Percentiles rank a stretch among this genome's conserved stretches.
phyloP scores from a whole-genome alignment of 92 coral and sea anemone genomes.

The Porites cylindrica region DNA sequence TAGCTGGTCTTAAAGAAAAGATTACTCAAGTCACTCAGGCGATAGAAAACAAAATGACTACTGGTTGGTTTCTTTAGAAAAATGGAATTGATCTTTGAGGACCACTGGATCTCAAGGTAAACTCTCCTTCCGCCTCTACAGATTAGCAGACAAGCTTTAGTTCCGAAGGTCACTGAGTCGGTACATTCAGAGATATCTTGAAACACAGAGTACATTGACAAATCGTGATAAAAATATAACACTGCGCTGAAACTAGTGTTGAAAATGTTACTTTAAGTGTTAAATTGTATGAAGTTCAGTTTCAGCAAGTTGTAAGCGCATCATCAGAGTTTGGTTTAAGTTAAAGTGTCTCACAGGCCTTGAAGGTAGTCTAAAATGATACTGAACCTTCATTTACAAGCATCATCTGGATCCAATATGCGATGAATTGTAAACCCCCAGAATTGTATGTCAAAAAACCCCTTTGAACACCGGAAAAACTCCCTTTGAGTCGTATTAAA shows the following conservation, averaged over 20 bases:
- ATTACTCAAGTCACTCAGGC: slow-evolving; percentile 8
- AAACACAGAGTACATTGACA: too few relatives aligned
- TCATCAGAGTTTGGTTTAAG: neutral
- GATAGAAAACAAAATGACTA: neutral
- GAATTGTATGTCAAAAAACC: slow-evolving; percentile 9
- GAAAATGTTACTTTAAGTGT: neutral
- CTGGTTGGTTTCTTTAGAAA: neutral
- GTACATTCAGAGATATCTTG: neutral
- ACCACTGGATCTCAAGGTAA: slow-evolving; percentile 31
- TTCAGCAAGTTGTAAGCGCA: neutral
- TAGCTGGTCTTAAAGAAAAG: neutral
- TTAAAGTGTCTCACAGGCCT: neutral
- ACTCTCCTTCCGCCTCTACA: neutral
- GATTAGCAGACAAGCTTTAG: slow-evolving; percentile 2
- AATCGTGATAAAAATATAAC: neutral
- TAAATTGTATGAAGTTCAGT: neutral
- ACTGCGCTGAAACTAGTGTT: neutral
- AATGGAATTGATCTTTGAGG: slow-evolving; percentile 24
- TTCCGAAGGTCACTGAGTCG: neutral
- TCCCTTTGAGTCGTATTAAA: slow-evolving; percentile 43
- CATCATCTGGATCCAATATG: slow-evolving; percentile 53
- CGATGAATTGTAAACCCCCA: slow-evolving; percentile 2
- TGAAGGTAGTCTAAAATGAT: neutral
- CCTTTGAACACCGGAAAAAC: slow-evolving; percentile 34
- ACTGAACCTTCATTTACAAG: neutral